Conservation (phyloP, 92 coral and sea anemone species). For the Epizoanthus rinbou region DNA sequence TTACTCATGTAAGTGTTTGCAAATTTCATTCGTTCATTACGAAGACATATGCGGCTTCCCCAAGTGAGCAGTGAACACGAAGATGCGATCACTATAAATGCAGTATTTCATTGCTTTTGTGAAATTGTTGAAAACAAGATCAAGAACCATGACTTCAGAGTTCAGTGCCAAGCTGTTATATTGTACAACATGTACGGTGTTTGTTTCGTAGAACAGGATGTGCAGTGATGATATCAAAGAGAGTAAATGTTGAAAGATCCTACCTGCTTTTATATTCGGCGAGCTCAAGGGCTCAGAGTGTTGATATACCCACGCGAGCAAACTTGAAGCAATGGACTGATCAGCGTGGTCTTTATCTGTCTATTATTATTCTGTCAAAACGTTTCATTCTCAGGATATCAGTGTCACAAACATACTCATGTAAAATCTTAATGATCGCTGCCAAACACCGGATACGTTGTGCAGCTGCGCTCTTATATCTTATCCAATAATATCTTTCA, state of each 20-base stretch:
- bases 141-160: neutral
- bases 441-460: constrained; percentile 10
- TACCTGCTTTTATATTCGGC: neutral
- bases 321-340: neutral
- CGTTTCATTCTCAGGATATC: constrained; percentile 8
- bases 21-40: neutral
- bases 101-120: neutral
- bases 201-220: neutral
- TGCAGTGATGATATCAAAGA: too few species aligned
- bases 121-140: too few species aligned
- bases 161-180: neutral
- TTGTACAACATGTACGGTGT: neutral
- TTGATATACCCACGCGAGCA: constrained; percentile 10
- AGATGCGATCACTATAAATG: neutral
- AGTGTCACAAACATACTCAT: neutral
- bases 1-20: neutral
- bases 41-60: neutral
- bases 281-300: neutral
- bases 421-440: neutral
- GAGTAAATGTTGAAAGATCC: neutral
- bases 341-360: neutral
- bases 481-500: neutral
- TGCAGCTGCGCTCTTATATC: neutral
- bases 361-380: constrained; percentile 15
- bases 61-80: neutral